Conservation (phyloP, 2,113 vertebrate species). For the Pagrus major region DNA sequence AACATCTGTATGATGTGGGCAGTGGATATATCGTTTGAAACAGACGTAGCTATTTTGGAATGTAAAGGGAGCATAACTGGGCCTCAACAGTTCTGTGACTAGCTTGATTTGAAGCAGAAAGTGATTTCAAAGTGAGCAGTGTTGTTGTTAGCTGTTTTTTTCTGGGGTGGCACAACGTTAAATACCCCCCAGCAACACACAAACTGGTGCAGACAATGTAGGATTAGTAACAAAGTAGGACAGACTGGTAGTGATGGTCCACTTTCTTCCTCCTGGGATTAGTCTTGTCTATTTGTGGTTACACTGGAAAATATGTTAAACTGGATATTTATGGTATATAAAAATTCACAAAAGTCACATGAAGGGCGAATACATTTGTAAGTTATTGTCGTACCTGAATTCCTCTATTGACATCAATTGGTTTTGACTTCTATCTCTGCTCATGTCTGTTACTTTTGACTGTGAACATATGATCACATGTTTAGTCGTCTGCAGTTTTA, state of each 20-base stretch:
- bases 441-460: not conserved
- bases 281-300: conserved; percentile 49
- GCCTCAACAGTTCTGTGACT: too few relatives aligned
- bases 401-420: not conserved
- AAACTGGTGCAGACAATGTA: conserved; percentile 62
- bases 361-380: not conserved
- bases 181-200: conserved; percentile 46
- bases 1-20: too few relatives aligned
- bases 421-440: not conserved
- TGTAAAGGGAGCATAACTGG: too few relatives aligned
- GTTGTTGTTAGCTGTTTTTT: conserved; percentile 45
- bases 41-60: too few relatives aligned
- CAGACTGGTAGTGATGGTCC: conserved; percentile 47
- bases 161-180: conserved; percentile 18
- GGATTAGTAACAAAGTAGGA: conserved; percentile 73
- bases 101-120: conserved; percentile 12
- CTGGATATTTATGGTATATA: not conserved
- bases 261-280: conserved; percentile 53
- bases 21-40: too few relatives aligned
- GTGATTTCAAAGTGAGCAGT: conserved; percentile 46
- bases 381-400: not conserved
- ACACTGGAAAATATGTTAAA: conserved; percentile 25
- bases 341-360: conserved; percentile 30
- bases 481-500: not conserved
- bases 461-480: not conserved